Conservation (phyloP, 2,888 invertebrate genomes). For the Drosophila borborema region DNA sequence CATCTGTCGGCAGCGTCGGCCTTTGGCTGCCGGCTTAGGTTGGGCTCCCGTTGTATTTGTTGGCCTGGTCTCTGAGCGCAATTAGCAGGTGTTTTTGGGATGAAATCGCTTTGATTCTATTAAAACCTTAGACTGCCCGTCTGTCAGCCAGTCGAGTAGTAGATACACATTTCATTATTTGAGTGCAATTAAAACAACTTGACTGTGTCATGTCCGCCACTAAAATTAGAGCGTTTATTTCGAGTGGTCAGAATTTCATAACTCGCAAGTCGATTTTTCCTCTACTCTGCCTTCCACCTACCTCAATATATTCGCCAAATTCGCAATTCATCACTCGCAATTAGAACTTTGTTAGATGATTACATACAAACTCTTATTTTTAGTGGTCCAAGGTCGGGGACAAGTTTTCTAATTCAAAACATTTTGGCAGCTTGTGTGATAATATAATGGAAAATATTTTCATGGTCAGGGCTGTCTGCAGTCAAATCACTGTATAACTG, state of each 20-base stretch:
- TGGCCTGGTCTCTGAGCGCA: conserved; percentile 32
- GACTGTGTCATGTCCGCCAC: conserved; percentile 66
- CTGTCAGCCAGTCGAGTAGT: neutral
- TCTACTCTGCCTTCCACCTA: conserved; percentile 18
- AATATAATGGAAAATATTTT: conserved; percentile 27
- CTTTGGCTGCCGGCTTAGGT: neutral
- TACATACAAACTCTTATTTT: conserved; percentile 22
- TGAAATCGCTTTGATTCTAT: conserved; percentile 54
- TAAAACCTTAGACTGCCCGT: conserved; percentile 10
- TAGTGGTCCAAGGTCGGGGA: conserved; percentile 51
- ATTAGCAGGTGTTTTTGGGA: conserved; percentile 57
- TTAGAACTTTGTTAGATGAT: conserved; percentile 19
- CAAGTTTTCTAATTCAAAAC: conserved; percentile 24
- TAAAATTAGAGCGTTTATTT: conserved; percentile 59
- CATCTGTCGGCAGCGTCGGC: neutral
- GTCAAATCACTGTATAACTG: conserved; percentile 32
- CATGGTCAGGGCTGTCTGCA: conserved; percentile 42
- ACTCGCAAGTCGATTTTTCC: conserved; percentile 9
- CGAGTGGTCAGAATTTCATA: conserved; percentile 56
- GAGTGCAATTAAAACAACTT: conserved; percentile 65
- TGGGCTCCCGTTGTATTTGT: conserved; percentile 19
- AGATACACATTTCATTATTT: conserved; percentile 51
- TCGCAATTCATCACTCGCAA: conserved; percentile 2
- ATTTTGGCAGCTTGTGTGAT: neutral
- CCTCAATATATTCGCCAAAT: conserved; percentile 17